Evolutionary conservation across 2,113 vertebrate genomes (phyloP).

Genomic region (Oryzias melastigma): DNA sequence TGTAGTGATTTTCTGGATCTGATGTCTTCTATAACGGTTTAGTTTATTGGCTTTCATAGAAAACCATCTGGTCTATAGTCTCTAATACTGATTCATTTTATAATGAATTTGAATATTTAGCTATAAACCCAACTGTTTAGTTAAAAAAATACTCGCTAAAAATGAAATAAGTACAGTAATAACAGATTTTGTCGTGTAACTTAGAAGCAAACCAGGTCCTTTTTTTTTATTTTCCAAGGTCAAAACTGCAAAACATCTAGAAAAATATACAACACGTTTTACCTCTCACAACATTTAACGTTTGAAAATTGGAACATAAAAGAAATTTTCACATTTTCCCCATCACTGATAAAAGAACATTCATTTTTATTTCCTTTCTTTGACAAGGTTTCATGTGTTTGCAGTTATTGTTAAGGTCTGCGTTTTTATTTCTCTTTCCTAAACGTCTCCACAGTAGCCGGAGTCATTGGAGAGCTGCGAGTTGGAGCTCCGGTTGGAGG

Average conservation of each 20-base stretch:
- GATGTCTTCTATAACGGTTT: too few species aligned
- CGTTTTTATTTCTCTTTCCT: slow-evolving; percentile 40
- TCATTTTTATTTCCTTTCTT: slow-evolving; percentile 81
- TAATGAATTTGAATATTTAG: too few species aligned
- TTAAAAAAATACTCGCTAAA: neutral
- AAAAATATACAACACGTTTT: slow-evolving; percentile 86
- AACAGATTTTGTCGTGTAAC: neutral
- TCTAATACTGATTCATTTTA: too few species aligned
- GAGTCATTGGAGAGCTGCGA: slow-evolving; percentile 95
- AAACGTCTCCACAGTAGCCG: slow-evolving; percentile 93
- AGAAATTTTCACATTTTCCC: slow-evolving; percentile 80
- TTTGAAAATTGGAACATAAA: slow-evolving; percentile 76
- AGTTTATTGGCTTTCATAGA: too few species aligned
- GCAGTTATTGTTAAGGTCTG: slow-evolving; percentile 58
- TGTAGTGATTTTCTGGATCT: too few species aligned
- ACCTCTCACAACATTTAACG: slow-evolving; percentile 80
- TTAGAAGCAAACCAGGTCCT: slow-evolving; percentile 17
- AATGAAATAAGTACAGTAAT: neutral
- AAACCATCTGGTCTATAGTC: too few species aligned
- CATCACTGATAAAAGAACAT: slow-evolving; percentile 82
- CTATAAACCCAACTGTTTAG: too few species aligned
- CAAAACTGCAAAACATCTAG: slow-evolving; percentile 86
- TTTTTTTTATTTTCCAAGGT: slow-evolving; percentile 78
- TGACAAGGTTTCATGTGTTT: slow-evolving; percentile 64
- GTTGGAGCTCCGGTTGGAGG: slow-evolving; percentile 87